phyloP scores from a whole-genome alignment of 2,797 vertebrate species.

The Cossypha dichroa region DNA sequence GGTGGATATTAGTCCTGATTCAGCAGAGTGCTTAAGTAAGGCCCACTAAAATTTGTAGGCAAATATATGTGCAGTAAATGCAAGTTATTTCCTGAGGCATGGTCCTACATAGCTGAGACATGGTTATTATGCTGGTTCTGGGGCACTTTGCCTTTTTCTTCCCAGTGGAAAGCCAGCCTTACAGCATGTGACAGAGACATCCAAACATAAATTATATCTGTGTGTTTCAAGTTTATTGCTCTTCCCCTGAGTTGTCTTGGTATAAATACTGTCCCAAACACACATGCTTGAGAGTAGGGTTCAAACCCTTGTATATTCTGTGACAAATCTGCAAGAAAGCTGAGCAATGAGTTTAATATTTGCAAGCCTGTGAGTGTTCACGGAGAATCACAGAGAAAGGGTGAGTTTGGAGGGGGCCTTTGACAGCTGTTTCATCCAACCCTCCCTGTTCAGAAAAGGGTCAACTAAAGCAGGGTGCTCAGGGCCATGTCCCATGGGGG shows the following conservation, averaged over 20 bases:
- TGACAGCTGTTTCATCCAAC: not conserved
- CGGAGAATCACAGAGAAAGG: not conserved
- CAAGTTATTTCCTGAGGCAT: not conserved
- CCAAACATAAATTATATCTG: not conserved
- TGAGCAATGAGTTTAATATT: not conserved
- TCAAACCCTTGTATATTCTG: not conserved
- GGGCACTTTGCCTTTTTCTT: not conserved
- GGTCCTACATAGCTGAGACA: not conserved
- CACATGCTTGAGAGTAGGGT: not conserved
- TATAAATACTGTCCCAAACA: not conserved
- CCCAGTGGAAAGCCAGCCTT: not conserved
- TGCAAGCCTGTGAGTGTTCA: not conserved
- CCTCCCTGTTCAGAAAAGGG: not conserved
- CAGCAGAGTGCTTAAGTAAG: not conserved
- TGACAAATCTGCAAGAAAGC: not conserved
- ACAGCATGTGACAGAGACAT: not conserved
- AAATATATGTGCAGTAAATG: not conserved
- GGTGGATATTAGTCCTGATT: not conserved
- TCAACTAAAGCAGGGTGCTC: not conserved
- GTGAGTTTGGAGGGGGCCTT: not conserved
- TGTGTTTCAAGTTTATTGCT: not conserved
- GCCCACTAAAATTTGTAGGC: not conserved
- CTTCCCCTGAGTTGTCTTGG: not conserved
- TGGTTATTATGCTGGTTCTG: not conserved
- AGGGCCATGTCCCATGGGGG: rapidly evolving